Conservation (phyloP, 2,113 vertebrate species). For the Pollachius pollachius region DNA sequence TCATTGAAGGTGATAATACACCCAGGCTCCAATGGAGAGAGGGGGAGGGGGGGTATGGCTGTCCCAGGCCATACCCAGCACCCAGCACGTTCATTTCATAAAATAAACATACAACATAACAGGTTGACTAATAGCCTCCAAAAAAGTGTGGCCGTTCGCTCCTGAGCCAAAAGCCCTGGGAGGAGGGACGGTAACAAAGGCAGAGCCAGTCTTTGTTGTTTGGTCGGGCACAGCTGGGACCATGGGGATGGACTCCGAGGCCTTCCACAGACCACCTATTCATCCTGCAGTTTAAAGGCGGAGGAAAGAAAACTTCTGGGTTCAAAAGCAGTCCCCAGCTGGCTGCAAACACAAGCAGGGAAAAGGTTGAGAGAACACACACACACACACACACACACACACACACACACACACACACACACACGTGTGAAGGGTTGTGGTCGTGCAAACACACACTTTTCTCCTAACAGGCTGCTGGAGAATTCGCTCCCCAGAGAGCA, state of each 20-base stretch:
- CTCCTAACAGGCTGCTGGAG: no score
- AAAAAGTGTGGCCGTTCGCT: conserved; percentile 11
- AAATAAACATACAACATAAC: conserved; percentile 18
- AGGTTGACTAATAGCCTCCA: conserved; percentile 14
- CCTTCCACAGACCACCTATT: conserved; percentile 26
- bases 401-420: no score
- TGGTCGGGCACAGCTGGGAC: conserved; percentile 21
- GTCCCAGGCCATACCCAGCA: neutral
- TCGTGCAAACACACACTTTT: no score
- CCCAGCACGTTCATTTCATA: conserved; percentile 7
- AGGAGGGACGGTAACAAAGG: conserved; percentile 1
- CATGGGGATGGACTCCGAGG: neutral
- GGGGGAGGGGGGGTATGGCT: neutral
- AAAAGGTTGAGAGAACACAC: conserved; percentile 36
- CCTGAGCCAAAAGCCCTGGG: conserved; percentile 2
- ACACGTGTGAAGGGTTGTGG: no score
- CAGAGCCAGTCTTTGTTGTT: conserved; percentile 8
- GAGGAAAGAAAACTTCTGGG: neutral
- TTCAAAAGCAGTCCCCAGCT: conserved; percentile 52
- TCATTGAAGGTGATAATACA: conserved; percentile 63
- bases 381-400: no score
- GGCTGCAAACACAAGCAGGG: conserved; percentile 43
- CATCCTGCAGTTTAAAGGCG: conserved; percentile 45
- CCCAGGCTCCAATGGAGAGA: conserved; percentile 26
- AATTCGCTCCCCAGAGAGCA: conserved; percentile 49